Conservation (phyloP, 2,113 vertebrate genomes). For the Pelecanoides urinatrix region DNA sequence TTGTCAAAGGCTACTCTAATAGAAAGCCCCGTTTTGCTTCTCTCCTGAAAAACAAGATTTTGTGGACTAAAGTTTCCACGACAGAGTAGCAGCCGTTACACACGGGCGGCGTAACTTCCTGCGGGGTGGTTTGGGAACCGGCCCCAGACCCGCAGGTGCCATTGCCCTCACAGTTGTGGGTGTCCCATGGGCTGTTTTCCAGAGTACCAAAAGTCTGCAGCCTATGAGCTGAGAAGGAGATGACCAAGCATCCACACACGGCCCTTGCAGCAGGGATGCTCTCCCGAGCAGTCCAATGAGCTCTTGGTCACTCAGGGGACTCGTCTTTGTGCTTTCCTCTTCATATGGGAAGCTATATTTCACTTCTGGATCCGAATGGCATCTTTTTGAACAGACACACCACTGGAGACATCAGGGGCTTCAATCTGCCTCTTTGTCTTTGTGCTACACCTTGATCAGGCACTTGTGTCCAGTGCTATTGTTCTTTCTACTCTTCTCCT, state of each 20-base stretch:
- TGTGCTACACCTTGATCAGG: background rate
- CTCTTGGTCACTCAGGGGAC: background rate
- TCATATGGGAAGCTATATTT: background rate
- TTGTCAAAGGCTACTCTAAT: background rate
- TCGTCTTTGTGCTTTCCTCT: background rate
- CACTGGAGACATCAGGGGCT: background rate
- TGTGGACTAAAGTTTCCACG: background rate
- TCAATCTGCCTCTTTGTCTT: background rate
- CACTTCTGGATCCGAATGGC: background rate
- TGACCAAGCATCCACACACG: rapidly evolving
- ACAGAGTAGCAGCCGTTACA: background rate
- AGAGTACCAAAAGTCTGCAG: background rate
- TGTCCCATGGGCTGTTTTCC: background rate
- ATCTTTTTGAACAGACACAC: background rate
- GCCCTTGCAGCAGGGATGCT: background rate
- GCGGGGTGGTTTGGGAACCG: background rate
- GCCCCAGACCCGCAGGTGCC: rapidly evolving
- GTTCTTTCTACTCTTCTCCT: background rate
- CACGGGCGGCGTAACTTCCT: background rate
- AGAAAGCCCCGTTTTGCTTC: background rate
- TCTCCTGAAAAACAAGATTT: background rate
- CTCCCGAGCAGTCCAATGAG: background rate
- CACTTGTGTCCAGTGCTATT: background rate
- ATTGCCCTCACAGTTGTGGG: background rate
- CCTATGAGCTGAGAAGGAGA: background rate